These are phyloP conservation scores for Dicroscelio sp. DNA, from an alignment of 2,888 invertebrate genomes.

Conservation along the genomic window DNA sequence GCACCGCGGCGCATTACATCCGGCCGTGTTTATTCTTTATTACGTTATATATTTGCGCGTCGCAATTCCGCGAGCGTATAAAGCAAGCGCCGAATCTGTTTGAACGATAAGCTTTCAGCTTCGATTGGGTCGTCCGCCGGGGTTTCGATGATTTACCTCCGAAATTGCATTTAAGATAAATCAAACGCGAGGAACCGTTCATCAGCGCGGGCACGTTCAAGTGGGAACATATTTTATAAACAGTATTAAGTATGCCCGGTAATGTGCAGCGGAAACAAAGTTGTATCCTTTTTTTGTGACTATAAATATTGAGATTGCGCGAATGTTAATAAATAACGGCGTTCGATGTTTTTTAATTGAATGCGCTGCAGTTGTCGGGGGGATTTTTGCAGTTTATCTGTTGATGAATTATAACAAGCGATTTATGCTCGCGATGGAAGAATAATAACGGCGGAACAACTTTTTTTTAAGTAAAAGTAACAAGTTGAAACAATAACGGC, in stretches of 20 bases:
- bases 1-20: constrained; percentile 2
- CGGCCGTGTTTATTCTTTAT: constrained; percentile 56
- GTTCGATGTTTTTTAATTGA: constrained; percentile 64
- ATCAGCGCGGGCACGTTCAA: constrained; percentile 44
- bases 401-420: constrained; percentile 45
- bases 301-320: constrained; percentile 72
- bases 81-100: constrained; percentile 63
- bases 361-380: constrained; percentile 45
- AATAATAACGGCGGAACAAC: constrained; percentile 42
- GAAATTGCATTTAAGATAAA: constrained; percentile 65
- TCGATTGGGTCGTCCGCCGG: constrained; percentile 37
- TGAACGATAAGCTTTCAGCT: constrained; percentile 61
- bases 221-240: constrained; percentile 56
- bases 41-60: constrained; percentile 40
- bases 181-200: constrained; percentile 33
- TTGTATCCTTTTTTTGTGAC: constrained; percentile 31
- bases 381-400: constrained; percentile 56
- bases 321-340: constrained; percentile 68
- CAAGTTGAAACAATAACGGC: constrained; percentile 2
- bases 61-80: constrained; percentile 31
- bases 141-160: constrained; percentile 61
- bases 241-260: constrained; percentile 54
- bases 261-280: constrained; percentile 55
- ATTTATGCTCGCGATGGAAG: constrained; percentile 33
- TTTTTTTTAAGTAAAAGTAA: constrained; percentile 42